Percentiles rank a stretch among this genome's conserved stretches.
Conservation (phyloP, 1,140 invertebrate genomes). For the Cecropterus lyciades region DNA sequence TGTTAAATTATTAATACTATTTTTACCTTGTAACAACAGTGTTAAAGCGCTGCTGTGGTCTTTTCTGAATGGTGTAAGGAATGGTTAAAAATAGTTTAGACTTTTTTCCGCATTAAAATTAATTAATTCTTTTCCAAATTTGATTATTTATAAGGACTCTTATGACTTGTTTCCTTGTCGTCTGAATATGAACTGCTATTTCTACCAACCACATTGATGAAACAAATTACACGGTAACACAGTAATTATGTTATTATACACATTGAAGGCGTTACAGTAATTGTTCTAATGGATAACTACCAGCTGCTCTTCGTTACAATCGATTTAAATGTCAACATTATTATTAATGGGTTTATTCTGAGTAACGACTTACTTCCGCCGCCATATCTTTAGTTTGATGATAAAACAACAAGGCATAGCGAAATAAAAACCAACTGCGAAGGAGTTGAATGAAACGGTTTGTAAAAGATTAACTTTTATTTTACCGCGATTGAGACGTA, state of each 20-base stretch:
- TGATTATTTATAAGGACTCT: too few species aligned
- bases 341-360: conserved; percentile 45
- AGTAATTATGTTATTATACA: background rate
- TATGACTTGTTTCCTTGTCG: too few species aligned
- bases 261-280: background rate
- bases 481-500: too few species aligned
- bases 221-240: background rate
- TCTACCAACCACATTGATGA: too few species aligned
- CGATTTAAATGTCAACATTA: conserved; percentile 45
- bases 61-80: too few species aligned
- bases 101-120: too few species aligned
- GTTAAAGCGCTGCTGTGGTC: too few species aligned
- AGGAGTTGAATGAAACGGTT: background rate
- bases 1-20: too few species aligned
- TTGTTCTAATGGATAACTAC: conserved; percentile 10
- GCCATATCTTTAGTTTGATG: conserved; percentile 13
- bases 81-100: too few species aligned
- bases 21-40: too few species aligned
- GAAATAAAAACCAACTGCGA: conserved; percentile 19
- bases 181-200: too few species aligned
- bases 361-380: conserved; percentile 23
- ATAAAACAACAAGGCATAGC: conserved; percentile 7
- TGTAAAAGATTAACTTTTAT: background rate
- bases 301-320: conserved; percentile 23
- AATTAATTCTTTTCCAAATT: too few species aligned